Conservation (phyloP, 2,797 vertebrate genomes). For the Enteromius viviparus region DNA sequence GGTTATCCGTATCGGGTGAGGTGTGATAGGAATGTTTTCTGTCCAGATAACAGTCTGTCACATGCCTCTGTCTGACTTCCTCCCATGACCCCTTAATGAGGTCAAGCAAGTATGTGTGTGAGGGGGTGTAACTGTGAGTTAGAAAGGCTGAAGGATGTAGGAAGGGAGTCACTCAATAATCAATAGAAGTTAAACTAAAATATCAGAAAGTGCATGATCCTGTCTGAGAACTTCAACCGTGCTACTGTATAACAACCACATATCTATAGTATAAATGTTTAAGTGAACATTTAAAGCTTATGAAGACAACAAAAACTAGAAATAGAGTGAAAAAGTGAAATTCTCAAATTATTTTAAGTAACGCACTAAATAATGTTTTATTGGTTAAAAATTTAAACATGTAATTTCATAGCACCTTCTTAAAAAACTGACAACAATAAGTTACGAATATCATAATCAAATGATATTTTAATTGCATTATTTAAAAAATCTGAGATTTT, state of each 20-base stretch:
- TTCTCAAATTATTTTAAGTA: neutral
- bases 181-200: slow-evolving; percentile 69
- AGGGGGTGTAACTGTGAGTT: slow-evolving; percentile 27
- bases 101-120: slow-evolving; percentile 50
- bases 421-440: neutral
- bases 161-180: slow-evolving; percentile 59
- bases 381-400: no score
- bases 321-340: neutral
- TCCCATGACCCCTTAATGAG: slow-evolving; percentile 65
- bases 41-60: slow-evolving; percentile 59
- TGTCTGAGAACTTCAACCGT: neutral
- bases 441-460: neutral
- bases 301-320: neutral
- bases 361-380: neutral
- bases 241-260: neutral
- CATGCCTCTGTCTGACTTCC: slow-evolving; percentile 52
- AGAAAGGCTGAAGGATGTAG: slow-evolving; percentile 8
- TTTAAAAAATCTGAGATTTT: neutral
- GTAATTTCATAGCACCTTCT: no score
- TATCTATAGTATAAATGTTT: neutral
- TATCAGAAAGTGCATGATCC: slow-evolving; percentile 55
- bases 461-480: neutral
- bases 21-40: slow-evolving; percentile 59
- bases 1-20: slow-evolving; percentile 52
- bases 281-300: neutral